Evolutionary conservation across 2,888 invertebrate species (phyloP).

Genomic region (Sphaeridia pumilis): DNA sequence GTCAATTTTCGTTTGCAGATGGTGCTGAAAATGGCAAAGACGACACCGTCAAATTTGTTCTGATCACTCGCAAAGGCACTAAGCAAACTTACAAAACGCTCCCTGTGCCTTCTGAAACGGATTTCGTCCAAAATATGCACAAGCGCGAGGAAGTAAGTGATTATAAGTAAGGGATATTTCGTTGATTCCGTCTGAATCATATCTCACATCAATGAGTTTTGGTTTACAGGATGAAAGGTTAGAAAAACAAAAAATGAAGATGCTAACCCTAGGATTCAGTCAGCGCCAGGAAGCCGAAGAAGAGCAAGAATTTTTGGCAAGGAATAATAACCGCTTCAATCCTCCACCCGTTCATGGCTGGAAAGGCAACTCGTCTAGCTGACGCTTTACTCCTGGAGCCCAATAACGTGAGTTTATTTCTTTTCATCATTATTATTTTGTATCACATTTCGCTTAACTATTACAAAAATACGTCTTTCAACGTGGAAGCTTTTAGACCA

Average conservation of each 20-base stretch:
- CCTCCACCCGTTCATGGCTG: constrained; percentile 4
- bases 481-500: too few relatives aligned
- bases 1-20: too few relatives aligned
- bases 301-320: constrained; percentile 53
- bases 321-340: background rate
- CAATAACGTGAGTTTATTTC: too few relatives aligned
- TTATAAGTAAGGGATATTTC: too few relatives aligned
- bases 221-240: constrained; percentile 41
- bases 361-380: too few relatives aligned
- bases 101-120: constrained; percentile 74
- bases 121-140: constrained; percentile 76
- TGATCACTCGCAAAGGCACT: constrained; percentile 88
- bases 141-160: constrained; percentile 69
- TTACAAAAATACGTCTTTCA: too few relatives aligned
- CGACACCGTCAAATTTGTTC: constrained; percentile 66
- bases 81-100: constrained; percentile 85
- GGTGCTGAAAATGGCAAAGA: constrained; percentile 5
- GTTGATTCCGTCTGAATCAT: too few relatives aligned
- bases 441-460: too few relatives aligned
- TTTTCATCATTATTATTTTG: too few relatives aligned
- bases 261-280: constrained; percentile 85
- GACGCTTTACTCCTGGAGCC: too few relatives aligned
- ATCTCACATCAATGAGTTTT: constrained; percentile 7
- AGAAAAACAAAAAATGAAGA: constrained; percentile 49
- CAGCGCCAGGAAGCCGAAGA: constrained; percentile 93